Percentiles rank a stretch among this genome's conserved stretches.
These are phyloP conservation scores for Tetragonula carbonaria DNA, from an alignment of 2,888 invertebrate species.

Conservation along the genomic window DNA sequence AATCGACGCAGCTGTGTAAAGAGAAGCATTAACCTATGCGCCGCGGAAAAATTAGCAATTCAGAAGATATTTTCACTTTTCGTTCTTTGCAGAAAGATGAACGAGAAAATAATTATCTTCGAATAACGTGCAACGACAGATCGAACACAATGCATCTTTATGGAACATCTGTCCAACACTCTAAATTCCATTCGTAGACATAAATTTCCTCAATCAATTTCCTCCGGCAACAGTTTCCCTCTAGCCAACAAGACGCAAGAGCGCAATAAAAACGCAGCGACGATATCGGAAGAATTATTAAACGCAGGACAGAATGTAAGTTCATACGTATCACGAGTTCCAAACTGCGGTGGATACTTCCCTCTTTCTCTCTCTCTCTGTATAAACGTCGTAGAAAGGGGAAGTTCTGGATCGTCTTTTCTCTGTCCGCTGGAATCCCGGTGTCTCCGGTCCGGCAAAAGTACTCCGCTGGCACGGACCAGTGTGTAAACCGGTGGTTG, in stretches of 20 bases:
- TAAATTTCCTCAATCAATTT: slow-evolving; percentile 3
- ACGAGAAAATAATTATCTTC: too few species aligned
- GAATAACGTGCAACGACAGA: too few species aligned
- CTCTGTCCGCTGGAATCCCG: slow-evolving; percentile 56
- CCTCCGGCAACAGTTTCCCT: not conserved
- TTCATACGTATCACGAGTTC: slow-evolving; percentile 5
- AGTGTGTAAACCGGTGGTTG: slow-evolving; percentile 46
- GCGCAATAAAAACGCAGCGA: not conserved
- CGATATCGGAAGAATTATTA: slow-evolving; percentile 3
- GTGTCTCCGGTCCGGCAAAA: slow-evolving; percentile 51
- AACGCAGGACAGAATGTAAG: not conserved
- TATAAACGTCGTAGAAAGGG: slow-evolving; percentile 48
- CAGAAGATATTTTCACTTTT: too few species aligned
- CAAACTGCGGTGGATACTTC: slow-evolving; percentile 18
- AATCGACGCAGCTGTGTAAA: too few species aligned
- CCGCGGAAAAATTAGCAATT: too few species aligned
- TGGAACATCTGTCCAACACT: not conserved
- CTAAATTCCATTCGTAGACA: not conserved
- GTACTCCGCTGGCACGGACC: slow-evolving; percentile 60
- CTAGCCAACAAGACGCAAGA: not conserved
- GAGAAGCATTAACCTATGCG: too few species aligned
- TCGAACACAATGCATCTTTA: not conserved
- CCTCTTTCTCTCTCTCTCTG: slow-evolving; percentile 3
- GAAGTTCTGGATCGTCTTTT: slow-evolving; percentile 55
- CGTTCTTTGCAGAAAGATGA: too few species aligned